Conservation (phyloP, 2,113 vertebrate species). For the Oenanthe melanoleuca region DNA sequence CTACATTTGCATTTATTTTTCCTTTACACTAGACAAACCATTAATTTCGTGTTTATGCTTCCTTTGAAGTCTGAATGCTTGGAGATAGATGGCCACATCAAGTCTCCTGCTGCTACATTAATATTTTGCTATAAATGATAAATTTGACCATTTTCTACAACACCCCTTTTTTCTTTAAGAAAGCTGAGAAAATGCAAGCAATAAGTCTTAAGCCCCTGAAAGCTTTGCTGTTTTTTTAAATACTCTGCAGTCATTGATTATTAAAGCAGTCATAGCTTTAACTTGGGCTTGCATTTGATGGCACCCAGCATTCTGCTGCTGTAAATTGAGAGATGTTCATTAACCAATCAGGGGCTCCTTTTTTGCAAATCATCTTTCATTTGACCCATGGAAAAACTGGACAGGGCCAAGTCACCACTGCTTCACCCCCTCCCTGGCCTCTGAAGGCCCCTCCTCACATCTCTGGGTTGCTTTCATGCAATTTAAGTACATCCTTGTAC, state of each 20-base stretch:
- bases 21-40: constrained; percentile 84
- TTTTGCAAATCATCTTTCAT: background rate
- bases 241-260: constrained; percentile 76
- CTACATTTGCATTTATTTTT: constrained; percentile 86
- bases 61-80: constrained; percentile 84
- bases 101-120: constrained; percentile 85
- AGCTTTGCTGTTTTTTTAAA: constrained; percentile 74
- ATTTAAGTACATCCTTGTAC: background rate
- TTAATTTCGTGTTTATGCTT: constrained; percentile 85
- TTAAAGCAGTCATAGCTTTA: constrained; percentile 79
- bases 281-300: constrained; percentile 71
- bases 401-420: background rate
- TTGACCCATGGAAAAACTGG: background rate
- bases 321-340: constrained; percentile 55
- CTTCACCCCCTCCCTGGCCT: background rate
- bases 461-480: background rate
- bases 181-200: constrained; percentile 80
- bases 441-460: background rate
- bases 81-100: constrained; percentile 84
- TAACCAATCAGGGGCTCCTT: constrained; percentile 36
- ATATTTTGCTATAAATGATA: constrained; percentile 86
- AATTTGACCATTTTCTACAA: constrained; percentile 83
- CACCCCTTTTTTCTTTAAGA: constrained; percentile 83
- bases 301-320: constrained; percentile 55
- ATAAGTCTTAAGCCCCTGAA: constrained; percentile 81